Conservation (phyloP, 1,140 invertebrate species). For the Philaenus spumarius region DNA sequence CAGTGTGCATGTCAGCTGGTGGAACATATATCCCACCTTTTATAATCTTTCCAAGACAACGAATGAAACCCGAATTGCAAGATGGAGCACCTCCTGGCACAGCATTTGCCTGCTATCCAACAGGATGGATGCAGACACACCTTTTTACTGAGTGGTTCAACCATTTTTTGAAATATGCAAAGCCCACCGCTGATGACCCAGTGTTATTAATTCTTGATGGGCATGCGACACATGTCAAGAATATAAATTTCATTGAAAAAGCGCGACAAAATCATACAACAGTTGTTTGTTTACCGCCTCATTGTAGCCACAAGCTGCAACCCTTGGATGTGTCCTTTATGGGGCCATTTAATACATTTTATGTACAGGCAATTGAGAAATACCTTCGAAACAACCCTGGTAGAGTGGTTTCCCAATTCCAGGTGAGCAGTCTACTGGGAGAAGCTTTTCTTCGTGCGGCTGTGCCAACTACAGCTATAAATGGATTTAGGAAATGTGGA, state of each 20-base stretch:
- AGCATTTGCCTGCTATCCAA: slow-evolving; percentile 26
- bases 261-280: slow-evolving; percentile 27
- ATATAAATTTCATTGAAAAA: slow-evolving; percentile 32
- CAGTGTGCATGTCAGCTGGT: too few species aligned
- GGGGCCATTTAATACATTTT: slow-evolving; percentile 33
- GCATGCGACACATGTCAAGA: too few species aligned
- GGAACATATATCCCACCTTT: too few species aligned
- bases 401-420: slow-evolving; percentile 31
- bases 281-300: slow-evolving; percentile 33
- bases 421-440: slow-evolving; percentile 34
- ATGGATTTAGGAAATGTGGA: slow-evolving; percentile 31
- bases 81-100: too few species aligned
- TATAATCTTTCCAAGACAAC: too few species aligned
- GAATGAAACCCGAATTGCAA: too few species aligned
- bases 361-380: slow-evolving; percentile 26
- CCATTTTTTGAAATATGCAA: too few species aligned
- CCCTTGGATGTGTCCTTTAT: slow-evolving; percentile 40
- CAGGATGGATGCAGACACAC: too few species aligned
- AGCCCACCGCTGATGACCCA: too few species aligned
- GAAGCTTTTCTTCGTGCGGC: slow-evolving; percentile 34
- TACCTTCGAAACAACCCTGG: slow-evolving; percentile 34
- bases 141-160: slow-evolving; percentile 35
- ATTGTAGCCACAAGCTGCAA: slow-evolving; percentile 37
- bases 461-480: slow-evolving; percentile 29
- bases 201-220: too few species aligned